Percentiles rank a stretch among this genome's conserved stretches.
Evolutionary conservation across 1,140 invertebrate genomes (phyloP).

Genomic region (Harpegnathos saltator): DNA sequence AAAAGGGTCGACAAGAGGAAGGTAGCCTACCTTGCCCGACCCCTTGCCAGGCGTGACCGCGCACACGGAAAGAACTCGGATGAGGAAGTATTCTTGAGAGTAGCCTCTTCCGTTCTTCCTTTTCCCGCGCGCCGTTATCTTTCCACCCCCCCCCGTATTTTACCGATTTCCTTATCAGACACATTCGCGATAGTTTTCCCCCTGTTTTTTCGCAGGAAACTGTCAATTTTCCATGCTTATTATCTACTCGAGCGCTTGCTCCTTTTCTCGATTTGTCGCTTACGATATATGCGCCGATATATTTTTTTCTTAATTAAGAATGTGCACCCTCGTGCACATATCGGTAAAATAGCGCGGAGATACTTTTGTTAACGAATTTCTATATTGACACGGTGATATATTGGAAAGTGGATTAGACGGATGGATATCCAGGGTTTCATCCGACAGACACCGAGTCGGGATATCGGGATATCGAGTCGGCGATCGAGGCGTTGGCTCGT

Average conservation of each 20-base stretch:
- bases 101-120: conserved; percentile 1
- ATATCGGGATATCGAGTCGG: not conserved
- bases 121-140: not conserved
- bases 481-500: not conserved
- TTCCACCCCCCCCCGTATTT: conserved; percentile 35
- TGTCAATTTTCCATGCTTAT: not conserved
- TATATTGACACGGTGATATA: too few relatives aligned
- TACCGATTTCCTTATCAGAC: not conserved
- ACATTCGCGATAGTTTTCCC: not conserved
- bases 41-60: conserved; percentile 22
- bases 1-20: conserved; percentile 62
- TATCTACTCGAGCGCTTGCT: not conserved
- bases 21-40: conserved; percentile 2
- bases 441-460: not conserved
- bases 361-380: too few relatives aligned
- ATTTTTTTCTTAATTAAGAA: too few relatives aligned
- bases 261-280: not conserved
- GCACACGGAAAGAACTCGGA: conserved; percentile 35
- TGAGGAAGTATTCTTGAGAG: conserved; percentile 20
- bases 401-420: too few relatives aligned
- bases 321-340: too few relatives aligned
- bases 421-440: too few relatives aligned
- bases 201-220: not conserved
- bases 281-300: too few relatives aligned
- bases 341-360: too few relatives aligned